Conservation (phyloP, 2,113 vertebrate genomes). For the Campylomormyrus numenius region DNA sequence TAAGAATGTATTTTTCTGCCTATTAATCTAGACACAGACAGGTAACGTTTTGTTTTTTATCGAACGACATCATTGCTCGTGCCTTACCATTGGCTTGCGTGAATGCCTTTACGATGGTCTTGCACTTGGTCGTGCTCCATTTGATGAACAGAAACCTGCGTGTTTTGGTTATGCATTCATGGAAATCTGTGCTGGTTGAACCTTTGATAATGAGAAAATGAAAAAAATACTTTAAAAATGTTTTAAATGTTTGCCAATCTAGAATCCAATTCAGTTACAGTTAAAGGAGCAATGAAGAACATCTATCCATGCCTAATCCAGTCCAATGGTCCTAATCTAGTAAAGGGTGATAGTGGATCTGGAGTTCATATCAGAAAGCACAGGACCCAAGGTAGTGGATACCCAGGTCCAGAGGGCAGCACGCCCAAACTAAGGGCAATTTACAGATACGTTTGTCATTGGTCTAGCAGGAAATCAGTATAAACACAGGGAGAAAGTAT, state of each 20-base stretch:
- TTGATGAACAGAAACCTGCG: constrained; percentile 35
- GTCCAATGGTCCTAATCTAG: not conserved
- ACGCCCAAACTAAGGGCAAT: not conserved
- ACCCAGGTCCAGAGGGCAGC: not conserved
- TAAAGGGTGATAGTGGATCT: not conserved
- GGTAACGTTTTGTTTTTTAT: not conserved
- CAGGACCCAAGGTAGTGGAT: not conserved
- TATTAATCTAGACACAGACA: not conserved
- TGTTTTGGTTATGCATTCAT: constrained; percentile 30
- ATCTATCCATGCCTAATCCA: not conserved
- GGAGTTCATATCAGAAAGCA: not conserved
- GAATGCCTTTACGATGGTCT: fast-evolving
- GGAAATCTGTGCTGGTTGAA: not conserved
- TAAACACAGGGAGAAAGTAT: not conserved
- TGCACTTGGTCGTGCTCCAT: not conserved
- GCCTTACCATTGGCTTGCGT: not conserved
- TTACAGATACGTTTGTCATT: not conserved
- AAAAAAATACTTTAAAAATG: not conserved
- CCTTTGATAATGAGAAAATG: not conserved
- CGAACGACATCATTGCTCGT: not conserved
- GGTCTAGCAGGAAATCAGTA: not conserved
- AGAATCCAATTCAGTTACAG: not conserved
- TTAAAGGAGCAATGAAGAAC: not conserved
- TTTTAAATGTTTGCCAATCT: not conserved
- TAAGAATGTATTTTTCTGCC: not conserved